These are phyloP conservation scores for Oophaga pumilio DNA, from an alignment of 2,113 vertebrate species.

Conservation along the genomic window DNA sequence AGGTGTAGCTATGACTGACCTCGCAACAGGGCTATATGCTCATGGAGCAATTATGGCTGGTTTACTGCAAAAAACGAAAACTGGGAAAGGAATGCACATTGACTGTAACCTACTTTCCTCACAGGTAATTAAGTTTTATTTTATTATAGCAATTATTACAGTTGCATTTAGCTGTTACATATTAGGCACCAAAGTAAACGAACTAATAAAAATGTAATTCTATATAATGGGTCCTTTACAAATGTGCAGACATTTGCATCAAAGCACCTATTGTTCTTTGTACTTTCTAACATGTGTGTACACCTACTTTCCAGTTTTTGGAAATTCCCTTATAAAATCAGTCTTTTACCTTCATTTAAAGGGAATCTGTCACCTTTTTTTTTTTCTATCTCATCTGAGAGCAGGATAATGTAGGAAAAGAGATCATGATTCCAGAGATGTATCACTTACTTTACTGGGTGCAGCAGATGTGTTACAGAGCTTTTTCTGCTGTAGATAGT, in stretches of 20 bases:
- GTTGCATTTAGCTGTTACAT: not conserved
- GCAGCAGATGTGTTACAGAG: no score
- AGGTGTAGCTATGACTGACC: constrained; percentile 94
- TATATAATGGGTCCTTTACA: not conserved
- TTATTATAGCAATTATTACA: not conserved
- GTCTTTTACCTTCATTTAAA: not conserved
- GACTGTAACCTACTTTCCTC: constrained; percentile 94
- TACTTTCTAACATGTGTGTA: not conserved
- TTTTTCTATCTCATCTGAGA: no score
- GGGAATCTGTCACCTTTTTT: not conserved
- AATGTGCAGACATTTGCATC: not conserved
- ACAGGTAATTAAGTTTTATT: constrained; percentile 76
- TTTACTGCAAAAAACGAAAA: constrained; percentile 82
- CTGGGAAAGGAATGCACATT: constrained; percentile 83
- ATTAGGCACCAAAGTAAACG: not conserved
- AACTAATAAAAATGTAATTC: not conserved
- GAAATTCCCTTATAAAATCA: not conserved
- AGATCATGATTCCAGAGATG: no score
- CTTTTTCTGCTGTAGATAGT: no score
- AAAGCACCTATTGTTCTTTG: not conserved
- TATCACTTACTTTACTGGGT: no score
- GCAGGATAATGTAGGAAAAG: no score
- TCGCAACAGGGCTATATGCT: constrained; percentile 87
- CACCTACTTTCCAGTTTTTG: not conserved
- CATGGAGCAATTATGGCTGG: constrained; percentile 91